Base-by-base conservation (phyloP, 2,113 vertebrate species). In the Dryoscopus gambensis region DNA sequence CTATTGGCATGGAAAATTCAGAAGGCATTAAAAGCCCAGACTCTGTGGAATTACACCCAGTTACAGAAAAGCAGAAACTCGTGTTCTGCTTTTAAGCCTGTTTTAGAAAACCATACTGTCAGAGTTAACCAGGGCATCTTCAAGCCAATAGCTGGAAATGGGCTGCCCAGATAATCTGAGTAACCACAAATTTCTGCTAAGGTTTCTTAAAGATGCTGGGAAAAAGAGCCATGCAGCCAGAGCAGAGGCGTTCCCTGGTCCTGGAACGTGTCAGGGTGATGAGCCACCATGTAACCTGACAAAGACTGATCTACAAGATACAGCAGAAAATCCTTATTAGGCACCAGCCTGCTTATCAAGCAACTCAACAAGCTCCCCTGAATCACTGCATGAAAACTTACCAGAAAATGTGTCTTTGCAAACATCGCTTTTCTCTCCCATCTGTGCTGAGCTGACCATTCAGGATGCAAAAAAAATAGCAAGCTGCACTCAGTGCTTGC, bases 261-360 rank as follows among this genome's bases (percentile, higher is more conserved):
- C 83, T 90, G 79, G 71, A 86, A 77, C 0, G 0, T 13, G 63
- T 59, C 88, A 63, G 42, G 42, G n/a, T 52, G 67, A 65, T 55
- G 85, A 95, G 68, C 59, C 83, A 57, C 53, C 79, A 22, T 22
- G 55, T 69, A 86, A 86, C 71, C 64, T 83, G 88, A 71, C 82
- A 63, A 62, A 80, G 79, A 62, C 55, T 62, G 70, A 92, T 84
- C 71, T 92, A 77, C 55, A 86, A 88, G 86, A 84, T 81, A 84
- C 18, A 52, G 67, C 73, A 86, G 71, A 90, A 95, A 95, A 93
- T 86, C 75, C 56, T 80, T 67, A 74, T 53, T 91, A 77, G 79
- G 68, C 68, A 88, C 70, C 63, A 67, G 50, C 13, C 52, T 40
- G 33, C 79, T 93, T 96, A 94, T 77, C 64, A 44, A 86, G 56